Conservation (phyloP, 2,888 invertebrate genomes). For the Euzophera pinguis region DNA sequence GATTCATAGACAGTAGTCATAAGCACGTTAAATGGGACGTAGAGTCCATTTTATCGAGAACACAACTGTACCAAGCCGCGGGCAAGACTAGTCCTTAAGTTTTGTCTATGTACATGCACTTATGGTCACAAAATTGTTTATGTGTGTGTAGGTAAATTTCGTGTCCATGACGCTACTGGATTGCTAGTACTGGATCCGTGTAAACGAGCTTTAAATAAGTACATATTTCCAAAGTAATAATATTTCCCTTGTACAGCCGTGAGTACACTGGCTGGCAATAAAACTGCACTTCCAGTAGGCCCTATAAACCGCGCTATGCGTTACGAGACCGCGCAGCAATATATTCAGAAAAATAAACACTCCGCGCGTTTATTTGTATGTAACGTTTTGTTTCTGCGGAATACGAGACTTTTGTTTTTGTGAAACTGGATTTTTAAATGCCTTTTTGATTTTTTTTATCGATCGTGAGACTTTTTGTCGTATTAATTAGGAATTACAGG, state of each 20-base stretch:
- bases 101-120: no score
- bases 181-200: no score
- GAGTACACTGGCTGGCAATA: slow-evolving; percentile 30
- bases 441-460: neutral
- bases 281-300: slow-evolving; percentile 36
- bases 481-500: slow-evolving; percentile 1
- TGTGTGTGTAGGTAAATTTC: no score
- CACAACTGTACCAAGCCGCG: no score
- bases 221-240: neutral
- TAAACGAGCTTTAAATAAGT: no score
- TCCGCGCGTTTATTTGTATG: slow-evolving; percentile 15
- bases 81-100: no score
- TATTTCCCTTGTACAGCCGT: neutral
- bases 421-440: slow-evolving; percentile 4
- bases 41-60: no score
- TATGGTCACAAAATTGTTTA: no score
- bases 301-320: slow-evolving; percentile 41
- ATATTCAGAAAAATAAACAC: slow-evolving; percentile 19
- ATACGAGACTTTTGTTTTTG: slow-evolving; percentile 3
- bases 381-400: slow-evolving; percentile 7
- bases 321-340: slow-evolving; percentile 35
- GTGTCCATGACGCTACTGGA: no score
- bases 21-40: no score
- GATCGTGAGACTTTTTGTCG: neutral
- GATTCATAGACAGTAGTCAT: no score